Evolutionary conservation across 2,888 invertebrate genomes (phyloP).

Genomic region (Pollenia amentaria): DNA sequence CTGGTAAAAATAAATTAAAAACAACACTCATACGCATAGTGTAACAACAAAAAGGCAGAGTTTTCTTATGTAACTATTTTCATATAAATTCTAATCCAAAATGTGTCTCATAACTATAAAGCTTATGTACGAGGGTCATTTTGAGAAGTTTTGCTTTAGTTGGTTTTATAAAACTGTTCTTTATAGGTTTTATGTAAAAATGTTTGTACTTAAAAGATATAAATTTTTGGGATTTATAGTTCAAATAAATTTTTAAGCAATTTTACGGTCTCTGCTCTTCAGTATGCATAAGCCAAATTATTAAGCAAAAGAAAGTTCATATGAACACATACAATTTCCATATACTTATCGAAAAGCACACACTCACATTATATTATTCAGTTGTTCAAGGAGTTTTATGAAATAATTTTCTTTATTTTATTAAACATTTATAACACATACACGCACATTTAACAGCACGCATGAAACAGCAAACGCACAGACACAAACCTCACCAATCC

Average conservation of each 20-base stretch:
- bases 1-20: constrained; percentile 28
- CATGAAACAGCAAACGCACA: constrained; percentile 17
- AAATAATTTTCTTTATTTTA: constrained; percentile 56
- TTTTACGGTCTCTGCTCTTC: not conserved
- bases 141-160: not conserved
- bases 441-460: constrained; percentile 2
- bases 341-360: not conserved
- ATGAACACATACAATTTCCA: not conserved
- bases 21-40: constrained; percentile 5
- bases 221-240: not conserved
- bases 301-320: not conserved
- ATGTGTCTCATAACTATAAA: too few species aligned
- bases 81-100: not conserved
- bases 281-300: not conserved
- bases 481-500: not conserved
- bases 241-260: not conserved
- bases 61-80: not conserved
- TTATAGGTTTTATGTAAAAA: too few species aligned
- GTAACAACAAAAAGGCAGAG: not conserved
- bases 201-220: too few species aligned
- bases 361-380: not conserved
- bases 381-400: constrained; percentile 38
- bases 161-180: not conserved
- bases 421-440: constrained; percentile 52
- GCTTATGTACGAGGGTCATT: not conserved